These are phyloP conservation scores for Galeopsomyia nigrocyanea DNA, from an alignment of 2,888 invertebrate genomes.

Conservation along the genomic window DNA sequence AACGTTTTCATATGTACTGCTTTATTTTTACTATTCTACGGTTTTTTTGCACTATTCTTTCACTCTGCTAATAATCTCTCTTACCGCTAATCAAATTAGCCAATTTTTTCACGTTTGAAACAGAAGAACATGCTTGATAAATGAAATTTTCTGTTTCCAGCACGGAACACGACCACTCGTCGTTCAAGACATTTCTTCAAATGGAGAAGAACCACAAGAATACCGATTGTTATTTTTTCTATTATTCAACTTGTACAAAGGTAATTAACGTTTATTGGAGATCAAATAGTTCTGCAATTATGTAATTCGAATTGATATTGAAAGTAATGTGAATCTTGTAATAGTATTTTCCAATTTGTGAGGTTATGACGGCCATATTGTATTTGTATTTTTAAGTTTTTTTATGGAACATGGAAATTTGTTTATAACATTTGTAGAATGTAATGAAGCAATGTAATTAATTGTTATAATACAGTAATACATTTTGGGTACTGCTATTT, in stretches of 20 bases:
- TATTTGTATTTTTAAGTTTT: constrained; percentile 46
- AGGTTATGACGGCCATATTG: constrained; percentile 53
- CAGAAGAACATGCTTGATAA: too few species aligned
- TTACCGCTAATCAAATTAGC: too few species aligned
- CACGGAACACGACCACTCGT: constrained; percentile 67
- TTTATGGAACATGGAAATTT: constrained; percentile 13
- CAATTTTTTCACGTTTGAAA: too few species aligned
- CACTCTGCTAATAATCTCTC: too few species aligned
- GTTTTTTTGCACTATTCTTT: too few species aligned
- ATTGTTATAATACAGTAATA: background rate
- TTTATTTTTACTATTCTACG: background rate
- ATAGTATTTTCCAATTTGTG: constrained; percentile 27
- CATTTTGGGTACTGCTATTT: background rate
- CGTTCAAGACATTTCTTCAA: constrained; percentile 65
- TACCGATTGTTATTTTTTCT: constrained; percentile 91
- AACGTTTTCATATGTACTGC: background rate
- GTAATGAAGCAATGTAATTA: background rate
- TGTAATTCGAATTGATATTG: too few species aligned
- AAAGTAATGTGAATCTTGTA: too few species aligned
- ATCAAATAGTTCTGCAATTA: too few species aligned
- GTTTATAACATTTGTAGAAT: background rate
- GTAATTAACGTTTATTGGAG: constrained; percentile 69
- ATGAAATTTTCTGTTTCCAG: constrained; percentile 54
- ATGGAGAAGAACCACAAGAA: constrained; percentile 83
- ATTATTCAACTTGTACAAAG: constrained; percentile 88